These are phyloP conservation scores for Selenia dentaria DNA, from an alignment of 2,888 invertebrate genomes.

Conservation along the genomic window DNA sequence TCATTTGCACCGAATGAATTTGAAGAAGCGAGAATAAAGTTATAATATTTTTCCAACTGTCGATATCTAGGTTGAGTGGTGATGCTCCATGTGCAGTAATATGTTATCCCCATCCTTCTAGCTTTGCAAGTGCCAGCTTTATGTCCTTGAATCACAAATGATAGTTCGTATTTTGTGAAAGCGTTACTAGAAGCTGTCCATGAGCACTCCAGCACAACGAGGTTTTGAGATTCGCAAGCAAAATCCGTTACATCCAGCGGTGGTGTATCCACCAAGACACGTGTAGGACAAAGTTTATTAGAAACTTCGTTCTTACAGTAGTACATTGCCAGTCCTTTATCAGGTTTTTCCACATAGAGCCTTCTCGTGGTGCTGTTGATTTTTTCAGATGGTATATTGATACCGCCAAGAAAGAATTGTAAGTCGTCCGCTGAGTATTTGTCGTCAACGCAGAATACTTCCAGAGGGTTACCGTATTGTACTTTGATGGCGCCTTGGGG, in stretches of 20 bases:
- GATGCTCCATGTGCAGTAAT: conserved; percentile 56
- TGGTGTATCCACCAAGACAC: conserved; percentile 73
- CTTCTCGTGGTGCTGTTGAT: conserved; percentile 87
- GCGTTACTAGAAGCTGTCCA: conserved; percentile 86
- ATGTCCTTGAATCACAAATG: conserved; percentile 48
- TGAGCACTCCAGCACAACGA: conserved; percentile 89
- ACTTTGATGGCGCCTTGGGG: conserved; percentile 84
- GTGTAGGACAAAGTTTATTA: conserved; percentile 50
- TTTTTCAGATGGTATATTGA: conserved; percentile 60
- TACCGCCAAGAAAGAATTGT: conserved; percentile 57
- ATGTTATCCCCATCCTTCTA: conserved; percentile 17
- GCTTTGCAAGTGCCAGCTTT: conserved; percentile 34
- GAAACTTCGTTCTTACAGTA: conserved; percentile 75
- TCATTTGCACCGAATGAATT: conserved; percentile 85
- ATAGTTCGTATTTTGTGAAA: conserved; percentile 49
- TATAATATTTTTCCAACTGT: conserved; percentile 70
- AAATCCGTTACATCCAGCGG: conserved; percentile 89
- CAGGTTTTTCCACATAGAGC: conserved; percentile 80
- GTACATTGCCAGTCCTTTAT: conserved; percentile 77
- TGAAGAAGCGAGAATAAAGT: conserved; percentile 83
- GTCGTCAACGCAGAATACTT: conserved; percentile 85
- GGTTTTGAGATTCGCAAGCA: conserved; percentile 89
- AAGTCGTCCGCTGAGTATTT: conserved; percentile 67
- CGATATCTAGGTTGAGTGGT: conserved; percentile 65
- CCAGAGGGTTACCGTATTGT: conserved; percentile 84